These are phyloP conservation scores for Coregonus clupeaformis DNA, from an alignment of 2,113 vertebrate genomes.

Conservation along the genomic window DNA sequence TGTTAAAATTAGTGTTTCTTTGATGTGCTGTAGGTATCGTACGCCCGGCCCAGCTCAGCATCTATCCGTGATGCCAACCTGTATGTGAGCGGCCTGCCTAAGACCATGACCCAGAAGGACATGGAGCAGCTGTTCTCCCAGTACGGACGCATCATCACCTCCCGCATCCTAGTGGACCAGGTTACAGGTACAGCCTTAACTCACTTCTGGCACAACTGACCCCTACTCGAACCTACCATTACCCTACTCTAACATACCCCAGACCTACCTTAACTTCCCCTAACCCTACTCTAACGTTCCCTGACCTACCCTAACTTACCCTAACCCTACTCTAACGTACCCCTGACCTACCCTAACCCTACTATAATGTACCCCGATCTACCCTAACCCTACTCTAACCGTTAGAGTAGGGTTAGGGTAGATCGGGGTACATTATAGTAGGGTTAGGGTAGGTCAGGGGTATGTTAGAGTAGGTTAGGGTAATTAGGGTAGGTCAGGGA, in stretches of 20 bases:
- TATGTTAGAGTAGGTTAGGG: background rate
- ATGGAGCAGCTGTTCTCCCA: constrained; percentile 97
- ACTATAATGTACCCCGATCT: too few relatives aligned
- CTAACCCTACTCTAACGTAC: background rate
- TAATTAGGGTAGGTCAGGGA: background rate
- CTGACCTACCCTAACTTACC: background rate
- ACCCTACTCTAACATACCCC: background rate
- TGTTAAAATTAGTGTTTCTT: background rate
- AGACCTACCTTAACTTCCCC: background rate
- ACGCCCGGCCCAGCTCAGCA: constrained; percentile 90
- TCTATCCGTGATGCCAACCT: constrained; percentile 95
- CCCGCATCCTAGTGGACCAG: constrained; percentile 93
- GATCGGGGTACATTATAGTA: too few relatives aligned
- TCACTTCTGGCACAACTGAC: constrained; percentile 11
- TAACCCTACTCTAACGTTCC: background rate
- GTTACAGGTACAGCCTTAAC: constrained; percentile 84
- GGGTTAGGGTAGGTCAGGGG: too few relatives aligned
- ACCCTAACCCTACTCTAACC: background rate
- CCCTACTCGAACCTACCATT: background rate
- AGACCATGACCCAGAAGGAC: constrained; percentile 95
- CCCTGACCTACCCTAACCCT: too few relatives aligned
- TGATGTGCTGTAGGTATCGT: constrained; percentile 81
- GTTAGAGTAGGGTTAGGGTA: background rate
- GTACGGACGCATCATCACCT: constrained; percentile 95
- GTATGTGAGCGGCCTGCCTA: constrained; percentile 92